Evolutionary conservation across 2,113 vertebrate genomes (phyloP), one percentile per base, ranked within the genome.

Genomic region (Phalacrocorax brasilianus): DNA sequence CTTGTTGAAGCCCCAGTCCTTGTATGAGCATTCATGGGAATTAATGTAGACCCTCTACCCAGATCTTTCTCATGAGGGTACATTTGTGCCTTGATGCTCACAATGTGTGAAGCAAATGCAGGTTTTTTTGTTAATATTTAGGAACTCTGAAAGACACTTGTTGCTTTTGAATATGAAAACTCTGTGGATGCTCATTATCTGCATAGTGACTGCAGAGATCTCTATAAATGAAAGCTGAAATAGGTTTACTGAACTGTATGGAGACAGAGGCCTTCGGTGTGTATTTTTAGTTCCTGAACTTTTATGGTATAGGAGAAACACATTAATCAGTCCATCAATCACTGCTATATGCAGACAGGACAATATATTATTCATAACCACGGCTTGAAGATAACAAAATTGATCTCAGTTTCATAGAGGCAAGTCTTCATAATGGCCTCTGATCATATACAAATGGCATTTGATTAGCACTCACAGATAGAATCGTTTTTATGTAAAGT

Each of bases 401-500:
- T 70, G 84, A 71, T 95, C 70, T 84, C n/a, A 28, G 45, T 86
- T 95, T 86, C 58, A 67, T 10, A 85, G 87, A 93, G 73, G 78
- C 24, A 50, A 95, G 44, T 17, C 38, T 90, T 93, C 68, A 35
- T 75, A n/a, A 92, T 59, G 55, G 59, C 33, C 32, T 93, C 81
- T 86, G 72, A 81, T 88, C 47, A 32, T 86, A 78, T 71, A 70
- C 61, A 70, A 74, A 81, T 79, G 75, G 73, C 65, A 68, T 88
- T 88, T 96, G 93, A 85, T 93, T 91, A 90, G 62, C 78, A 81
- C 65, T 95, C 45, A 32, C 49, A 94, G 83, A 70, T 89, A 83
- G 66, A 88, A 91, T 93, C 38, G 52, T 61, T 88, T 91, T 67
- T 76, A 59, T 72, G 72, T 88, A 49, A 91, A 90, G 89, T 78